phyloP scores from a whole-genome alignment of 2,113 vertebrate genomes.

The Rhinoptilus africanus region DNA sequence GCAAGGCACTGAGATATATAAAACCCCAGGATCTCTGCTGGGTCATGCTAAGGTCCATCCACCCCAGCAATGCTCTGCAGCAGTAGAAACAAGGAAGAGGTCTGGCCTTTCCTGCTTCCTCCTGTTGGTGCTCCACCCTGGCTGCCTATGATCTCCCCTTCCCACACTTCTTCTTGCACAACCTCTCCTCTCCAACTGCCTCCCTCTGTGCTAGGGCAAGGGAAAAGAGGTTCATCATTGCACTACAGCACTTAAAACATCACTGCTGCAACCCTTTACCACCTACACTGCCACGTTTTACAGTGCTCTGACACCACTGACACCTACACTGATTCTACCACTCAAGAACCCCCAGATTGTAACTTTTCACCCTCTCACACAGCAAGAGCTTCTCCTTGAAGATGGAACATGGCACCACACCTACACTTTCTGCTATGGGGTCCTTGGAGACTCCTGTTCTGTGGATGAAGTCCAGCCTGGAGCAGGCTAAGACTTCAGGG shows the following conservation, averaged over 20 bases:
- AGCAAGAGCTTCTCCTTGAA: background rate
- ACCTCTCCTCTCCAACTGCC: background rate
- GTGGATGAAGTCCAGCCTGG: background rate
- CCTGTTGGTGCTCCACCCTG: background rate
- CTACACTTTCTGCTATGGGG: background rate
- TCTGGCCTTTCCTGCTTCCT: background rate
- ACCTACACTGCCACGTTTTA: background rate
- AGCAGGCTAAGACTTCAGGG: background rate
- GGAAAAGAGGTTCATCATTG: background rate
- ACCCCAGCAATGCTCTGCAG: accelerated
- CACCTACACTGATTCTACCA: background rate
- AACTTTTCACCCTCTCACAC: background rate
- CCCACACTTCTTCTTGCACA: background rate
- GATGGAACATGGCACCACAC: background rate
- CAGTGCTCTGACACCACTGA: background rate
- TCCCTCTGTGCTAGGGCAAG: background rate
- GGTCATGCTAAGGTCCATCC: background rate
- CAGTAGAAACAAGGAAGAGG: background rate
- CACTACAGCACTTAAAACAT: background rate
- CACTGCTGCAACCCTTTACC: background rate
- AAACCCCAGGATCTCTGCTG: accelerated
- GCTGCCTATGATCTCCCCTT: background rate
- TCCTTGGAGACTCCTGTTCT: background rate
- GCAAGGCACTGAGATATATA: background rate
- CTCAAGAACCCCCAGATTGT: background rate